Evolutionary conservation across 2,888 invertebrate species (phyloP).

Genomic region (Hoplodrina ambigua): DNA sequence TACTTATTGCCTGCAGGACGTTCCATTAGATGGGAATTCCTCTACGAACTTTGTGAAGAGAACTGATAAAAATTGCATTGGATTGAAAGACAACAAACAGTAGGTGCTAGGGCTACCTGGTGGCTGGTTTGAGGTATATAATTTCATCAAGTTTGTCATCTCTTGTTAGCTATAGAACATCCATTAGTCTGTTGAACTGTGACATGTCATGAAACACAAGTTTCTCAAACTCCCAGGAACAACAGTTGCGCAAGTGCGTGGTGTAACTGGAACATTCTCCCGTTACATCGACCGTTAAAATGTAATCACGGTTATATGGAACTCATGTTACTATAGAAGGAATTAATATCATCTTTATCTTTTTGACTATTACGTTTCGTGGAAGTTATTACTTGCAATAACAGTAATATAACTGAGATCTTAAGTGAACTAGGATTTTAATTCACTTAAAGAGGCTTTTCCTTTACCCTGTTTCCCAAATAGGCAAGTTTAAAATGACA

Average conservation of each 20-base stretch:
- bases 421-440: too few relatives aligned
- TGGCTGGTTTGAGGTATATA: background rate
- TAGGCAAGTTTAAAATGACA: too few relatives aligned
- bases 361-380: slow-evolving; percentile 15
- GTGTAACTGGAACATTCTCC: slow-evolving; percentile 74
- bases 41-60: background rate
- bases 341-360: slow-evolving; percentile 38
- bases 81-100: background rate
- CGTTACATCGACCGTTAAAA: slow-evolving; percentile 80
- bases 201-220: slow-evolving; percentile 19
- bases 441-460: too few relatives aligned
- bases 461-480: too few relatives aligned
- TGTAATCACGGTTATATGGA: slow-evolving; percentile 72
- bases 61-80: background rate
- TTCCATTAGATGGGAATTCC: background rate
- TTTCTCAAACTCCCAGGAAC: slow-evolving; percentile 53
- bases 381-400: background rate
- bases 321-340: slow-evolving; percentile 62
- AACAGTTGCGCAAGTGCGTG: slow-evolving; percentile 61
- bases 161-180: background rate
- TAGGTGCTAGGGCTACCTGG: too few relatives aligned
- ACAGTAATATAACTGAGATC: too few relatives aligned
- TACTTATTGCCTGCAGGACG: background rate
- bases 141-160: too few relatives aligned
- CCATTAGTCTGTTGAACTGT: background rate